phyloP scores from a whole-genome alignment of 2,113 vertebrate genomes.

The cattle (Bos taurus) region ARS-UCD2.0 NC_037332.1:116764501-116765000 shows the following conservation, averaged over 20 bases:
- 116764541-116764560: background rate
- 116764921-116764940: fast-evolving
- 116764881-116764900: background rate
- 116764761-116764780: fast-evolving
- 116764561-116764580: background rate
- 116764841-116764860: fast-evolving
- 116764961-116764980: fast-evolving
- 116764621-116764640: too few species aligned
- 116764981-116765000: background rate
- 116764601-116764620: background rate
- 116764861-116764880: background rate
- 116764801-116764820: background rate
- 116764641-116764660: background rate
- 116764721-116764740: background rate
- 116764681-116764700: background rate
- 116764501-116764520: fast-evolving
- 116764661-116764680: background rate
- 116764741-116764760: background rate
- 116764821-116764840: background rate
- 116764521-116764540: fast-evolving
- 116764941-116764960: fast-evolving
- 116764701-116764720: fast-evolving
- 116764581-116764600: background rate
- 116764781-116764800: background rate
- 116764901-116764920: background rate